Evolutionary conservation across 2,888 invertebrate genomes (phyloP).

Genomic region (Drosophila mimica): DNA sequence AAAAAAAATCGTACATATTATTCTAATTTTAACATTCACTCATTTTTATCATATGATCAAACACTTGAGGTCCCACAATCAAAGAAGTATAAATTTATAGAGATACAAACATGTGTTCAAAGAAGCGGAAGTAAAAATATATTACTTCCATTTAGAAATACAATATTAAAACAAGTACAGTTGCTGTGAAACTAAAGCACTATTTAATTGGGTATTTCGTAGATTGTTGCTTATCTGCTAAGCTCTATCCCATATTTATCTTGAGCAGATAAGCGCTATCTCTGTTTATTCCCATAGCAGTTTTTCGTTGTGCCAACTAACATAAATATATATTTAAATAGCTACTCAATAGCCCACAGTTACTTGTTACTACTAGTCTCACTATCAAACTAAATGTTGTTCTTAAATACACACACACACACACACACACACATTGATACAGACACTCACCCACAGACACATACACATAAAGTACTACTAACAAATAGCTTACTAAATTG

Average conservation of each 20-base stretch:
- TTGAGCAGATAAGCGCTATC: conserved; percentile 3
- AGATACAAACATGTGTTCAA: background rate
- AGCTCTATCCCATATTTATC: background rate
- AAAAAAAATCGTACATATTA: conserved; percentile 1
- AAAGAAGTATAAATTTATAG: background rate
- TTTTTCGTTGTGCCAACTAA: conserved; percentile 49
- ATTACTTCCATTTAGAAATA: background rate
- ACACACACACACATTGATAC: conserved; percentile 16
- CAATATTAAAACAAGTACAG: background rate
- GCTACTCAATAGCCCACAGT: conserved; percentile 30
- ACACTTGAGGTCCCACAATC: background rate
- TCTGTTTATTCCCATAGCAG: conserved; percentile 5
- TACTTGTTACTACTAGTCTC: conserved; percentile 49
- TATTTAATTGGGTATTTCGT: background rate
- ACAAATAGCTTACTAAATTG: conserved; percentile 14
- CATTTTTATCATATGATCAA: conserved; percentile 19
- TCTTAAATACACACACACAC: conserved; percentile 23
- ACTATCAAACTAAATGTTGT: conserved; percentile 63
- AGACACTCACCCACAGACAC: conserved; percentile 8
- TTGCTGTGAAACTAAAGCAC: background rate
- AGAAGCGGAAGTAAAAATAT: background rate
- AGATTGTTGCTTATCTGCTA: conserved; percentile 10
- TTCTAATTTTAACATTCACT: background rate
- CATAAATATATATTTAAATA: conserved; percentile 19
- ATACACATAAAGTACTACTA: conserved; percentile 19